Evolutionary conservation across 2,797 vertebrate genomes (phyloP).

Genomic region (Xiphophorus birchmanni): DNA sequence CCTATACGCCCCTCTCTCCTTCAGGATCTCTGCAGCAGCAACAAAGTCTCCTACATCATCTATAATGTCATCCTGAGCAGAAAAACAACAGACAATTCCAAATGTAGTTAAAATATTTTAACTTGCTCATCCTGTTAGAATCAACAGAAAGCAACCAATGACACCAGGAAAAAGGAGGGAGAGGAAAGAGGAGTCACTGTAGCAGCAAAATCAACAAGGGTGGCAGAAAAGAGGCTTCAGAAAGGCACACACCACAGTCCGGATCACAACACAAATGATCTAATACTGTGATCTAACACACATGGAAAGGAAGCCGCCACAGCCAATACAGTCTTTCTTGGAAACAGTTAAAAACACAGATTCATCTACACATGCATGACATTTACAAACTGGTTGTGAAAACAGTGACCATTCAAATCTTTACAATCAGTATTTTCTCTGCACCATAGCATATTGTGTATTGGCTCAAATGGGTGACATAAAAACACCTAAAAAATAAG

Average conservation of each 20-base stretch:
- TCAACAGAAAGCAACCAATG: not conserved
- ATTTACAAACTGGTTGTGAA: no score
- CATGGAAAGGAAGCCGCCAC: no score
- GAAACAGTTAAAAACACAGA: no score
- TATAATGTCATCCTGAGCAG: constrained; percentile 93
- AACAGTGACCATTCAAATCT: not conserved
- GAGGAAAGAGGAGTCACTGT: not conserved
- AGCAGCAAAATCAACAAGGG: not conserved
- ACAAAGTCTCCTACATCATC: constrained; percentile 98
- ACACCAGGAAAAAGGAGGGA: not conserved
- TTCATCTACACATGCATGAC: no score
- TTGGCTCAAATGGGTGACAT: not conserved
- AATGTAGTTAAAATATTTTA: not conserved
- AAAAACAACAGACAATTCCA: not conserved
- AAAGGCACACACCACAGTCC: not conserved
- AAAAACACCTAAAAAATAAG: not conserved
- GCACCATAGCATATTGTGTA: not conserved
- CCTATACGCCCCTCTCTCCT: constrained; percentile 98
- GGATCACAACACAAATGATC: not conserved
- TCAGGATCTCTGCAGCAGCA: constrained; percentile 95
- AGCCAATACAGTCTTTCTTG: no score
- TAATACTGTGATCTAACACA: no score
- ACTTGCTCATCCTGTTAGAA: not conserved
- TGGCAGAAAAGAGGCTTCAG: not conserved
- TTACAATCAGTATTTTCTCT: not conserved